A percentile compares a stretch with the other conserved stretches of the same genome.
Evolutionary conservation across 53 echinoderm and acorn worm genomes (phyloP).

Genomic region (Hippasteria phrygiana): DNA sequence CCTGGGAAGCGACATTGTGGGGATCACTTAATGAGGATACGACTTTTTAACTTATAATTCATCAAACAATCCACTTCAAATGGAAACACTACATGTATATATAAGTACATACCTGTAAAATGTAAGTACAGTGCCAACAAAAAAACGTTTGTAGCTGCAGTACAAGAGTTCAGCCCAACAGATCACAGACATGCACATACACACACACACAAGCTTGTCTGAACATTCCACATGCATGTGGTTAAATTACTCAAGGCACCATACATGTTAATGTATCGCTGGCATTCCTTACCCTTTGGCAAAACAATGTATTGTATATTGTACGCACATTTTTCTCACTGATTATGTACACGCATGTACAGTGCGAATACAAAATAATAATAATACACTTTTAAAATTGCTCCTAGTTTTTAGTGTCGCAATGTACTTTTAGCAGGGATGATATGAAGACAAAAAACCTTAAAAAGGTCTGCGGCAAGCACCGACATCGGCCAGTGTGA

Average conservation of each 20-base stretch:
- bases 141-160: background rate
- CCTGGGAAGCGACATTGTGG: background rate
- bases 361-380: no score
- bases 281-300: conserved; percentile 5
- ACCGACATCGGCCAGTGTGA: no score
- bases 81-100: background rate
- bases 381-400: no score
- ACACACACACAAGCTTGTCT: background rate
- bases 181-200: background rate
- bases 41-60: no score
- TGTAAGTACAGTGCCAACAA: background rate
- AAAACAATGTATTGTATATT: no score
- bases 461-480: no score
- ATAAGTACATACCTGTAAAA: background rate
- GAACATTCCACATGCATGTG: conserved; percentile 6
- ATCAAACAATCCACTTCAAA: no score
- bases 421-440: no score
- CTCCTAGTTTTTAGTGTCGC: no score
- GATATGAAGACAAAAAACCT: no score
- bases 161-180: background rate
- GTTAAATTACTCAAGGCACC: background rate
- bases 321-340: background rate
- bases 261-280: background rate
- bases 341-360: background rate
- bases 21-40: background rate